Conservation (phyloP, 2,113 vertebrate species). For the Aviceda subcristata region DNA sequence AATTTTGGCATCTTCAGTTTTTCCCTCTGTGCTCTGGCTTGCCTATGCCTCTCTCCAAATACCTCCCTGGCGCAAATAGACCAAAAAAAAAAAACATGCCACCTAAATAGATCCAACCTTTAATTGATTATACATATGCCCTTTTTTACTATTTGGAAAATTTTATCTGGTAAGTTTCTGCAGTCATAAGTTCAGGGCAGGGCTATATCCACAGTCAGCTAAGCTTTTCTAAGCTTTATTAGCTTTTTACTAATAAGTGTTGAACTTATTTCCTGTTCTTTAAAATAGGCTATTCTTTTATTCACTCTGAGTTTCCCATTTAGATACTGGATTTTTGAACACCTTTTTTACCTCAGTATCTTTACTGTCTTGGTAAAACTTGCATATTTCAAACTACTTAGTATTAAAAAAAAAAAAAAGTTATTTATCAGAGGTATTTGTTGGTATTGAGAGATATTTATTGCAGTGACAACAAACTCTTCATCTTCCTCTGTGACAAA, state of each 20-base stretch:
- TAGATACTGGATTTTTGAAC: background rate
- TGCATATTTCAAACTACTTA: background rate
- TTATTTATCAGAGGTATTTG: background rate
- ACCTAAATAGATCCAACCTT: background rate
- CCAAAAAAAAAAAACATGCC: background rate
- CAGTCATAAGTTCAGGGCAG: background rate
- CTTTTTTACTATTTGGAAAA: background rate
- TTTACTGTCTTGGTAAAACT: background rate
- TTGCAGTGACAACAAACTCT: background rate
- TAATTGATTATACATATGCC: background rate
- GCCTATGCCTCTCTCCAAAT: background rate
- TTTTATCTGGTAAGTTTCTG: background rate
- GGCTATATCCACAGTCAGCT: background rate
- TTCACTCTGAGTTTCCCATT: background rate
- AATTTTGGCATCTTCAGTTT: background rate
- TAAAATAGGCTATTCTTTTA: background rate
- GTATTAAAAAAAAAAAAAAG: background rate
- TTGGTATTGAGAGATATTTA: background rate
- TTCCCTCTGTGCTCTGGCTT: background rate
- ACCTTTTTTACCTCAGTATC: background rate
- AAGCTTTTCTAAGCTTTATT: background rate
- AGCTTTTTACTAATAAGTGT: background rate
- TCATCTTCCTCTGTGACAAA: background rate
- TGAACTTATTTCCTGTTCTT: background rate
- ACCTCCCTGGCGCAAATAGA: background rate